Evolutionary conservation across 2,888 invertebrate species (phyloP), one percentile per base, ranked within the genome.

Genomic region (Megalurothrips usitatus): DNA sequence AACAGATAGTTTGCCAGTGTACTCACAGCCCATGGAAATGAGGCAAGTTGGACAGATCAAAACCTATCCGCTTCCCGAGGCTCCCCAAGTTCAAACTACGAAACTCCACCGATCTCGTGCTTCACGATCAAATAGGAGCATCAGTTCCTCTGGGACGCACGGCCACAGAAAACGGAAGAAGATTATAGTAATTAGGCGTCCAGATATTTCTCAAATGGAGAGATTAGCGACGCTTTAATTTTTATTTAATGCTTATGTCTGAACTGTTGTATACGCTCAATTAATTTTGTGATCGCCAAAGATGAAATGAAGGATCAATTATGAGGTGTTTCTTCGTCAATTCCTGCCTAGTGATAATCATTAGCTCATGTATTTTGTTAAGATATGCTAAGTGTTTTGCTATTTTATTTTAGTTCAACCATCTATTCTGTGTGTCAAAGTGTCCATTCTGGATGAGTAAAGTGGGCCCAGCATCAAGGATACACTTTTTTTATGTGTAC

Each of bases 271-370:
- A 23, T 26, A 75, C 68, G 68, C 68, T 75, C 68, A 75, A 75
- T 75, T 75, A 26, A 26, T 75, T 75, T 75, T 75, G 68, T 75
- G 23, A 75, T 75, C 12, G 12, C 68, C 68, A 75, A 75, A 75
- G 68, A 75, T 75, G 10, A 23, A 12, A 23, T 26, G 23, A 12
- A 75, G 68, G 26, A 26, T 11, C 68, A 26, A 12, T 12, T 23
- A 0, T 23, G 10, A 43, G 58, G 14, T 26, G 68, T 12, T 26
- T 26, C 68, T 68, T n/a, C 12, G 26, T 12, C 2, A 26, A 75
- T 75, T 75, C 68, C 68, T 26, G 23, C n/a, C 26, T 12, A 75
- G 68, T 75, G 26, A 75, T 75, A 75, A 58, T 9, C 4, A 10
- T 52, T 12, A 52, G 19, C 19, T 17, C 52, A 52, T 19, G 19